Evolutionary conservation across 2,113 vertebrate genomes (phyloP), one percentile per base, ranked within the genome.

Genomic region (Seriola rivoliana): DNA sequence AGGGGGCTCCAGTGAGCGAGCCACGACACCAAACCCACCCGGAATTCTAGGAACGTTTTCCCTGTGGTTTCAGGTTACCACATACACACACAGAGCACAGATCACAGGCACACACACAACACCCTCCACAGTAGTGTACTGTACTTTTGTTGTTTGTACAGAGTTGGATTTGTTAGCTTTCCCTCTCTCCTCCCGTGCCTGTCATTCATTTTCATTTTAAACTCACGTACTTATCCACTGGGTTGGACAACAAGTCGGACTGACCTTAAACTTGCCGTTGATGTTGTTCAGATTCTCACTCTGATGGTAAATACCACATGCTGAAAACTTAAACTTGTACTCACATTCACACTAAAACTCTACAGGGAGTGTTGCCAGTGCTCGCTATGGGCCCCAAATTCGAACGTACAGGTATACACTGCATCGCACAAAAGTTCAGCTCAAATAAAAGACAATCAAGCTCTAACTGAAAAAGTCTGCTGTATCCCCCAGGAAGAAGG

Each of bases 11-110:
- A 92, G 91, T 77, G 75, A 91, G 90, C 48, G 64, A 90, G 81
- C 86, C 87, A 85, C 66, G 90, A 93, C 90, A 92, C 90, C 91
- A 91, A 93, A 92, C 93, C 91, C 91, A 93, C 91, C 84, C 89
- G 92, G 92, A 94, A 94, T 94, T 90, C 88, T 85, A 92, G 84
- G 93, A 94, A 93, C 92, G 91, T 92, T 94, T 93, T 94, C 91
- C 91, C 82, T 89, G 89, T 82, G 92, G 92, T 92, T 87, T 94
- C 92, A 92, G 91, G 91, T 94, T 93, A 92, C 93, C 91, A 54
- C 80, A 90, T 81, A 85, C 66, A 89, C 84, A 89, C 85, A 87
- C 81, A 70, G 78, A 82, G 80, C 76, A 69, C 85, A 86, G 81
- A 88, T 87, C 88, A 89, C 67, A 92, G 73, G 40, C 81, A 38